A percentile compares a stretch with the other conserved stretches of the same genome.
Evolutionary conservation across 2,113 vertebrate species (phyloP).

Genomic region (Hydrochoerus hydrochaeris): DNA sequence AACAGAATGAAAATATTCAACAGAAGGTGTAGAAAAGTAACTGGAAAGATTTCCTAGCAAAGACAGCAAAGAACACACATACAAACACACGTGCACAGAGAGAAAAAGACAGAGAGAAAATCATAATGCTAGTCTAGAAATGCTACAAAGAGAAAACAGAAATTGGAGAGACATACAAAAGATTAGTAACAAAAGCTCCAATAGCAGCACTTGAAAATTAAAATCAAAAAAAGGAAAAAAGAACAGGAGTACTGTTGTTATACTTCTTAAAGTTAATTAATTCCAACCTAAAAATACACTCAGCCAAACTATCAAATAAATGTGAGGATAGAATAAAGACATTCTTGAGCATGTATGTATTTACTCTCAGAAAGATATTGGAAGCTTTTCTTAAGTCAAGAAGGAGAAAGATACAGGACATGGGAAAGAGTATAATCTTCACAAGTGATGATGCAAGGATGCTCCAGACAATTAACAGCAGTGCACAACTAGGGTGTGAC

Average conservation of each 20-base stretch:
- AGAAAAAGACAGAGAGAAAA: not conserved
- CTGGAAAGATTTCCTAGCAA: not conserved
- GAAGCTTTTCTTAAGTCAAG: not conserved
- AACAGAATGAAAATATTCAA: conserved; percentile 14
- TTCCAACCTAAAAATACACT: conserved; percentile 44
- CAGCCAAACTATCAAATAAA: conserved; percentile 37
- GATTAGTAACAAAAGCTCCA: not conserved
- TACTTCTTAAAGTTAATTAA: conserved; percentile 1
- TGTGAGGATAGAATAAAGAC: not conserved
- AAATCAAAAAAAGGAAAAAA: not conserved
- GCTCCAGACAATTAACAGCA: not conserved
- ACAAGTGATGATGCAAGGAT: not conserved
- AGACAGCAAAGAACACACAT: not conserved
- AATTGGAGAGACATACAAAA: conserved; percentile 2
- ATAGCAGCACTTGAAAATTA: not conserved
- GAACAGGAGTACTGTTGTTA: not conserved
- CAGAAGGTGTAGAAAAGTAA: not conserved
- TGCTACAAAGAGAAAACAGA: not conserved
- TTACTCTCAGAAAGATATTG: not conserved
- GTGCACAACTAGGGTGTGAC: not conserved
- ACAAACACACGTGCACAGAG: not conserved
- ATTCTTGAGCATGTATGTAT: not conserved
- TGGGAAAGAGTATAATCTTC: not conserved
- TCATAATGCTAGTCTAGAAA: not conserved
- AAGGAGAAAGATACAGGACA: not conserved